Conservation (phyloP, 2,888 invertebrate species). For the Habrosyne pyritoides region DNA sequence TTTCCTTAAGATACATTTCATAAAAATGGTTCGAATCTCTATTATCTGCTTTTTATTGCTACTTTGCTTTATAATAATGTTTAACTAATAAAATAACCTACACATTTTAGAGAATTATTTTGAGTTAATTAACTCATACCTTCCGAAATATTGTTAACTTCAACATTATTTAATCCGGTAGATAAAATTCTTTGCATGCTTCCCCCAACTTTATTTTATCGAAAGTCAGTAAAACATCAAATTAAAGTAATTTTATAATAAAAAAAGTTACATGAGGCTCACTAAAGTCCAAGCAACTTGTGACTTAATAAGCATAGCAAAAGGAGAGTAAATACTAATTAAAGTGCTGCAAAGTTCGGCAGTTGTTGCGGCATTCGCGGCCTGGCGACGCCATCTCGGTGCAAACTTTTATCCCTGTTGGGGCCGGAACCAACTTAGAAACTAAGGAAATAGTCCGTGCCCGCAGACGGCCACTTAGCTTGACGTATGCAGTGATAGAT, state of each 20-base stretch:
- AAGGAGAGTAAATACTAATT: slow-evolving; percentile 60
- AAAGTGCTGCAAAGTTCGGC: slow-evolving; percentile 63
- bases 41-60: not conserved
- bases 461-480: slow-evolving; percentile 34
- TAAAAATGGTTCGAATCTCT: not conserved
- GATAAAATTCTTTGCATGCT: slow-evolving; percentile 45
- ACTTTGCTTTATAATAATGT: not conserved
- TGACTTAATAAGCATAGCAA: slow-evolving; percentile 45
- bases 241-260: slow-evolving; percentile 28
- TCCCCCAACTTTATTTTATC: slow-evolving; percentile 34
- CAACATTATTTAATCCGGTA: slow-evolving; percentile 35
- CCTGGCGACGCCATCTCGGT: slow-evolving; percentile 47
- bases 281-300: slow-evolving; percentile 33
- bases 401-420: slow-evolving; percentile 62
- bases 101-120: not conserved
- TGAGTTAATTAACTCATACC: slow-evolving; percentile 32
- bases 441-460: slow-evolving; percentile 44
- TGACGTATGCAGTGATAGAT: slow-evolving; percentile 37
- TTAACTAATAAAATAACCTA: not conserved
- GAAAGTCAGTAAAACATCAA: slow-evolving; percentile 33
- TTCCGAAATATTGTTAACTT: slow-evolving; percentile 29
- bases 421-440: slow-evolving; percentile 40
- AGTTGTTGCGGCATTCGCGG: slow-evolving; percentile 47
- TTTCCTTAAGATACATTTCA: not conserved
- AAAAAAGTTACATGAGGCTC: slow-evolving; percentile 24